Evolutionary conservation across 1,140 invertebrate species (phyloP).

Genomic region (Contarinia nasturtii): DNA sequence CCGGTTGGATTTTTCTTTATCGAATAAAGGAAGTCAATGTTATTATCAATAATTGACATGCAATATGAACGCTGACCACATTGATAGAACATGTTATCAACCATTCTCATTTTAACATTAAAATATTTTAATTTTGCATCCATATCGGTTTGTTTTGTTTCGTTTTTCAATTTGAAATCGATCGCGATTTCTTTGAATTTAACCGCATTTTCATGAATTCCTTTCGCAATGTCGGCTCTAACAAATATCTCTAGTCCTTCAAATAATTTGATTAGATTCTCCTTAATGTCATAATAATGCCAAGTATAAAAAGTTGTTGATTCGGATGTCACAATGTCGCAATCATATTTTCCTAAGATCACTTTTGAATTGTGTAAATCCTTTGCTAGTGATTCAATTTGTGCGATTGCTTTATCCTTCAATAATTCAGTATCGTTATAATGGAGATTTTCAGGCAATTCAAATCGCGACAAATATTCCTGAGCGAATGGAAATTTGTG

Average conservation of each 20-base stretch:
- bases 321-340: not conserved
- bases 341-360: not conserved
- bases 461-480: not conserved
- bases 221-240: not conserved
- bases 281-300: not conserved
- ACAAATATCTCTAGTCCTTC: not conserved
- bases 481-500: not conserved
- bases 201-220: not conserved
- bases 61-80: not conserved
- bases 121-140: not conserved
- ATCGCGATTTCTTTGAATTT: not conserved
- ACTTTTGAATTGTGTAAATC: not conserved
- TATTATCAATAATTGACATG: not conserved
- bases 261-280: not conserved
- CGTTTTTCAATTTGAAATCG: not conserved
- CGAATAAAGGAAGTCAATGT: not conserved
- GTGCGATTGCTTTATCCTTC: not conserved
- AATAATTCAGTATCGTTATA: not conserved
- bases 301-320: not conserved
- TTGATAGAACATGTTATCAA: not conserved
- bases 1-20: not conserved
- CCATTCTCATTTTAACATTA: not conserved
- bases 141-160: not conserved
- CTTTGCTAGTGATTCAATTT: not conserved
- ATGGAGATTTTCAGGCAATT: not conserved